Evolutionary conservation across 2,888 invertebrate species (phyloP).

Genomic region (Yponomeuta evonymella): DNA sequence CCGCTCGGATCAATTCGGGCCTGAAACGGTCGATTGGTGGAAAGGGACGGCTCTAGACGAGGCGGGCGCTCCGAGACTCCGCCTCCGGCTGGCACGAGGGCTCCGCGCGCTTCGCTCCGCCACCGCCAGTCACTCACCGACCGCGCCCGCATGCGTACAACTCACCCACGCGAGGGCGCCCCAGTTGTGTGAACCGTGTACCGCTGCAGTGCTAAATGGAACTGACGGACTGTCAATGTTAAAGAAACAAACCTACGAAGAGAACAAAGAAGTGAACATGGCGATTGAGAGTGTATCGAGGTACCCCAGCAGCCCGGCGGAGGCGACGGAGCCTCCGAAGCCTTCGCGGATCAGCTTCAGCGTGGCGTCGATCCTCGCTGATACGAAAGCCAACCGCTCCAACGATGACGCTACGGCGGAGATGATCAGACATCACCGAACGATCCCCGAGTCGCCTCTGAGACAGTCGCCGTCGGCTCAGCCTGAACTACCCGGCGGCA

Average conservation of each 20-base stretch:
- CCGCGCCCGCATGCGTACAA: conserved; percentile 74
- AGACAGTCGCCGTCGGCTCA: conserved; percentile 66
- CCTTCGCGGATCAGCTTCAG: conserved; percentile 87
- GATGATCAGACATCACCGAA: conserved; percentile 69
- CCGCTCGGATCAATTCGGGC: conserved; percentile 67
- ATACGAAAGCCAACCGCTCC: conserved; percentile 80
- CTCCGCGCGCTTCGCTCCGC: conserved; percentile 35
- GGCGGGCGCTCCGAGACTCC: conserved; percentile 29
- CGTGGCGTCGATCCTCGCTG: conserved; percentile 90
- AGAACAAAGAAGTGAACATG: conserved; percentile 77
- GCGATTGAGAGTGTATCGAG: conserved; percentile 81
- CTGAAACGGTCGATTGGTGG: conserved; percentile 66
- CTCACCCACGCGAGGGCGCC: conserved; percentile 50
- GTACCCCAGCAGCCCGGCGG: conserved; percentile 79
- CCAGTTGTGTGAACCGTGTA: conserved; percentile 36
- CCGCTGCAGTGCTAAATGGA: conserved; percentile 64
- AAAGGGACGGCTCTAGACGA: conserved; percentile 45
- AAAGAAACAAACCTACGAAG: conserved; percentile 75
- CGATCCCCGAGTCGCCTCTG: conserved; percentile 67
- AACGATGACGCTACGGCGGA: conserved; percentile 58
- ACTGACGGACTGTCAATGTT: conserved; percentile 75
- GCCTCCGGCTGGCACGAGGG: conserved; percentile 43
- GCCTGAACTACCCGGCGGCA: conserved; percentile 65
- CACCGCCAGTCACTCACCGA: conserved; percentile 65
- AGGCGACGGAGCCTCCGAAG: conserved; percentile 78